These are phyloP conservation scores for Pomatostomus ruficeps DNA, from an alignment of 2,113 vertebrate genomes.

Conservation along the genomic window DNA sequence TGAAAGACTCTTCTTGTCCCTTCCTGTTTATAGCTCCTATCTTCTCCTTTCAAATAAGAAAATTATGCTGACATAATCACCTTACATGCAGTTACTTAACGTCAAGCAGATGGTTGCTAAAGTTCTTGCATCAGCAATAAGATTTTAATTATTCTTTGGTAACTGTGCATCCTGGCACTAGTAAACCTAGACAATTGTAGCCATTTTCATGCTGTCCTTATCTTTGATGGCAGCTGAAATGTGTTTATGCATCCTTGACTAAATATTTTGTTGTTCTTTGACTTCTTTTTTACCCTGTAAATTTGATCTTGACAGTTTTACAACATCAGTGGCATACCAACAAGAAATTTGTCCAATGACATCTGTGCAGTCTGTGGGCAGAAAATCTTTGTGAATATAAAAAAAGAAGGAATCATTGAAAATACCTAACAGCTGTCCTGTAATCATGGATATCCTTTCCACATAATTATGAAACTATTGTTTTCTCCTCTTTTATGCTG, in stretches of 20 bases:
- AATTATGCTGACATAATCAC: neutral
- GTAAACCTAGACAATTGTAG: neutral
- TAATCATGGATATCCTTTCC: constrained; percentile 72
- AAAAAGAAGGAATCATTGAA: constrained; percentile 76
- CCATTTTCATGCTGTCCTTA: neutral
- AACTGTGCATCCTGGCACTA: neutral
- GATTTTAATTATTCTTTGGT: neutral
- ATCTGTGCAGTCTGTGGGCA: constrained; percentile 72
- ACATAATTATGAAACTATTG: neutral
- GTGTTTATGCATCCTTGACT: neutral
- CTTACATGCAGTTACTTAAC: neutral
- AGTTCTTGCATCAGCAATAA: neutral
- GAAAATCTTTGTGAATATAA: constrained; percentile 73
- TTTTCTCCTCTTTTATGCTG: neutral
- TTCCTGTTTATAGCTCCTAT: neutral
- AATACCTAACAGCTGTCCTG: constrained; percentile 83
- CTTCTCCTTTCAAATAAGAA: neutral
- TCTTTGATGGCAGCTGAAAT: neutral
- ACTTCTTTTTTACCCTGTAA: neutral
- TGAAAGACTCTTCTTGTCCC: neutral
- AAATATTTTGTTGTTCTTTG: neutral
- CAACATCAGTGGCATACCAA: constrained; percentile 68
- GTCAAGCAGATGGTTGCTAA: neutral
- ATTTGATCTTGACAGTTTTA: constrained; percentile 68
- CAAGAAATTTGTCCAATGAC: constrained; percentile 57